Base-by-base conservation (phyloP, 2,113 vertebrate species). In the Dicerorhinus sumatrensis region DNA sequence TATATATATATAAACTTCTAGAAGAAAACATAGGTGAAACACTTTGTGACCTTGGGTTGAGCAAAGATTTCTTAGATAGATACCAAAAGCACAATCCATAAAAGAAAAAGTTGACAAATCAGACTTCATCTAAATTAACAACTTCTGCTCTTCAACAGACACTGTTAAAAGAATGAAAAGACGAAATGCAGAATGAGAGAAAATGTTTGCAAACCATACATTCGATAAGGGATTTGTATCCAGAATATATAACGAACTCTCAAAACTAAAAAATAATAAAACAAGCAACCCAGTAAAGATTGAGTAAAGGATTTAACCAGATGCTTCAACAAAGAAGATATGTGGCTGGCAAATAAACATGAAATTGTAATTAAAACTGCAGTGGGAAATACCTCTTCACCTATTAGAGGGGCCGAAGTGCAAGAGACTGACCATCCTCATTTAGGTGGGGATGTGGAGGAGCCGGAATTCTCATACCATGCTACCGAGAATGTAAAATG, bases 401-500 rank as follows among this genome's bases (percentile, higher is more conserved):
- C 27, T 39, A 2, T 42, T 6, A 10, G 27, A 36, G 25, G 5
- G 67, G 56, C 48, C 21, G n/a, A 12, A 29, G 27, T 56, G 7
- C n/a, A 46, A 33, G 21, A 62, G 17, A 20, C 11, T 11, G 12
- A 14, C 48, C 48, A 4, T 6, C 9, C 6, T n/a, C 36, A 7
- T 5, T 1, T 18, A 2, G 39, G 36, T 8, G 23, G 60, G 36
- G 23, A 13, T 4, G 29, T 14, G 39, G 31, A 60, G 73, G 39
- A 23, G n/a, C 23, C 1, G 2, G 27, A 31, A 20, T 12, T 21
- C 31, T 16, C 39, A 3, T 5, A 6, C 23, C 0, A 2, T 7
- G 21, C 75, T n/a, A 0, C 11, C 1, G 36, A 29, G 23, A 0
- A 3, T 13, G 18, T 3, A 13, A 65, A 23, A 12, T 1, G 29